Base-by-base conservation (phyloP, 2,113 vertebrate genomes). In the Forbesichthys papilliferus region DNA sequence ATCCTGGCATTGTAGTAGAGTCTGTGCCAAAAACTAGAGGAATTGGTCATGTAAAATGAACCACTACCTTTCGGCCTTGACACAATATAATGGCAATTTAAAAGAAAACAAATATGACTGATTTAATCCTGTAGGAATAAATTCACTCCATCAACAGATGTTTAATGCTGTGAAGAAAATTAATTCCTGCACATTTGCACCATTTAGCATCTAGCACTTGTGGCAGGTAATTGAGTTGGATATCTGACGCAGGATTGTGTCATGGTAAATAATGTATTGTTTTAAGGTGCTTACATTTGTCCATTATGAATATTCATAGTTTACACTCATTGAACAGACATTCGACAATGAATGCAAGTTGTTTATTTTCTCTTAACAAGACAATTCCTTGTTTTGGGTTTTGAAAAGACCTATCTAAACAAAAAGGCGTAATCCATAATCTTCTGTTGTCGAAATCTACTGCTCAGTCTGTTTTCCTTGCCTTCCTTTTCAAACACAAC, bases 71-170 rank as follows among this genome's bases (percentile, higher is more conserved):
- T 77, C 81, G 74, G 74, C 66, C 66, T 80, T 81, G 76, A 77
- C 75, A 73, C 67, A 27, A 42, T 12, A 53, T 73, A 68, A 18
- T 33, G 48, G 46, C 56, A 73, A 67, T 78, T 48, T 78, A 69
- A 74, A 61, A 69, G 70, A 78, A 84, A 85, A 83, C 84, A 84
- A 76, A 82, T 81, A 64, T 55, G 83, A 85, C 67, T 69, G 73
- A 27, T 42, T 59, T 12, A 20, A 69, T 89, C 84, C 84, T 86
- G 58, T 42, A 51, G 77, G 86, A 83, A 71, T 66, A 49, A 84
- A 87, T 82, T 76, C 87, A 82, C 71, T 79, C 81, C 79, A 79
- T 91, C 85, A 89, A 84, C 89, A 92, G 88, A 90, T 90, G 87
- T 90, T 91, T 87, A 84, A 74, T 53, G 68, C 79, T 76, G 75